Evolutionary conservation across 2,888 invertebrate species (phyloP).

Genomic region (Spodoptera picta): DNA sequence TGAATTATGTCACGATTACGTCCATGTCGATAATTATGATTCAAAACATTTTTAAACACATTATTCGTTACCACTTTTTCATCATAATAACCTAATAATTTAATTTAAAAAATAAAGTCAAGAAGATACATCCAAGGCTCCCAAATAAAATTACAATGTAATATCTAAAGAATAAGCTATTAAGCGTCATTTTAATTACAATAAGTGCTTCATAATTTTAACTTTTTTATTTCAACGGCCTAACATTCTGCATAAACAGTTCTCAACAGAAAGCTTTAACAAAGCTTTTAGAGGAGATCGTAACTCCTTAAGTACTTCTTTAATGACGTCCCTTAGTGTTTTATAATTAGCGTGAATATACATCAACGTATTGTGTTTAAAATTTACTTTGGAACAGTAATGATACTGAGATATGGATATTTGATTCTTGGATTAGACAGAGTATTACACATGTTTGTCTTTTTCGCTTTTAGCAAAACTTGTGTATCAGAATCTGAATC

Average conservation of each 20-base stretch:
- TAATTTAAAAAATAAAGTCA: background rate
- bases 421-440: too few relatives aligned
- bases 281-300: slow-evolving; percentile 70
- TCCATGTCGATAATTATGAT: too few relatives aligned
- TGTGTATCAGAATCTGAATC: too few relatives aligned
- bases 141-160: slow-evolving; percentile 28
- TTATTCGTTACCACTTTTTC: too few relatives aligned
- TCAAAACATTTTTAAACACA: too few relatives aligned
- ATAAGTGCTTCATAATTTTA: slow-evolving; percentile 57
- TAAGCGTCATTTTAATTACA: slow-evolving; percentile 58
- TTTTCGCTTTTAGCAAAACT: too few relatives aligned
- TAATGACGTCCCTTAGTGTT: slow-evolving; percentile 73
- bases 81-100: too few relatives aligned
- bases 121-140: background rate
- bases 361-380: slow-evolving; percentile 54
- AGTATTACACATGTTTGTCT: too few relatives aligned
- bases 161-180: slow-evolving; percentile 48
- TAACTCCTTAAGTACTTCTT: slow-evolving; percentile 74
- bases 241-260: slow-evolving; percentile 60
- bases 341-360: slow-evolving; percentile 70
- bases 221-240: slow-evolving; percentile 56
- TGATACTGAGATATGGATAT: too few relatives aligned
- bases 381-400: slow-evolving; percentile 1
- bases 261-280: slow-evolving; percentile 56
- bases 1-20: too few relatives aligned